Base-by-base conservation (phyloP, 2,888 invertebrate genomes). In the Proisotoma minuta region DNA sequence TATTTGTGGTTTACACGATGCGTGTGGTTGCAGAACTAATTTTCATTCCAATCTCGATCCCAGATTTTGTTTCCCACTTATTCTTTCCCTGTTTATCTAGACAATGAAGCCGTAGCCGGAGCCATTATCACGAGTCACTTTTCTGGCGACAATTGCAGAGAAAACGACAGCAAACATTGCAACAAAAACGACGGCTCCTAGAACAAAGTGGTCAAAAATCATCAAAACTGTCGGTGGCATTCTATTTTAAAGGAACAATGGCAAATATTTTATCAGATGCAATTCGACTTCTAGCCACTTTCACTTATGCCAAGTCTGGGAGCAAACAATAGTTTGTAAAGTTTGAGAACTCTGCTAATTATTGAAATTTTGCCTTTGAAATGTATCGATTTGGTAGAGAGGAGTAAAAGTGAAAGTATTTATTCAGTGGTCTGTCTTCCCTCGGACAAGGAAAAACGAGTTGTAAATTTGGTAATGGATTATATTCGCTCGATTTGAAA, bases 201-300 rank as follows among this genome's bases (percentile, higher is more conserved):
- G 72, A 28, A 75, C 74, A 59, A 75, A 69, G 72, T 75, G 75
- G 69, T 75, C 75, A 59, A 75, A 75, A 65, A 74, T 73, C 65
- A 75, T 73, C 58, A 75, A 70, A 54, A 73, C 72, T 24, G 75
- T 75, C 63, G 75, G 34, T 10, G 34, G 75, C 75, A 75, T 75
- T 65, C 61, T 70, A 34, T 60, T 28, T 50, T 10, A 5, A 8
- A 23, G 4, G 15, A 8, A 34, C 34, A 34, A 34, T 34, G 15
- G 15, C 34, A 34, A 34, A 34, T 8, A 34, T 34, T 34, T 34
- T 34, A 34, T 8, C 34, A 34, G 34, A 8, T n/a, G n/a, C n/a
- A n/a, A n/a, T n/a, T n/a, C n/a, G n/a, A n/a, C n/a, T n/a, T n/a
- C n/a, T n/a, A n/a, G n/a, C n/a, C n/a, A n/a, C n/a, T n/a, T n/a